Evolutionary conservation across 2,113 vertebrate genomes (phyloP), one percentile per base, ranked within the genome.

Genomic region (Typhlomys cinereus): DNA sequence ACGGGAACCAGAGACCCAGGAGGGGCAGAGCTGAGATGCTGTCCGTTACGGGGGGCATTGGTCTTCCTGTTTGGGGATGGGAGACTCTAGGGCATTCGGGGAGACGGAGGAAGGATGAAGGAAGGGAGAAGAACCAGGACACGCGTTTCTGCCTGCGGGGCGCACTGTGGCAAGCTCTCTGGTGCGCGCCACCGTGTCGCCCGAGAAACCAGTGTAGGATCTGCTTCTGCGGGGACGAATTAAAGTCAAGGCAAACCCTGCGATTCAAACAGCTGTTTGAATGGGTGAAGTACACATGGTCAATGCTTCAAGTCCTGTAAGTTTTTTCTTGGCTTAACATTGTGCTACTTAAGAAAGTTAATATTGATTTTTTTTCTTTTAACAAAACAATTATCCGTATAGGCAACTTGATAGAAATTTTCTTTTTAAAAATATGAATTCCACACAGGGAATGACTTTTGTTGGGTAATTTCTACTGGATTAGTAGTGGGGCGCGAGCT

Each of bases 261-360:
- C 82, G 79, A 67, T 71, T 90, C 29, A 85, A 93, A 84, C 87
- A 84, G 52, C 66, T 92, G 90, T 75, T 92, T 62, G 62, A 93
- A 94, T 44, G 11, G 59, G 83, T 90, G 86, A 89, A 59, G 21
- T 4, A n/a, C 34, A 76, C 67, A 67, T 87, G 67, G 54, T 39
- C 14, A 46, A n/a, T 74, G 39, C 41, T 74, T 81, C 48, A 75
- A 79, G 20, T 70, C 79, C 64, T 7, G 14, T 62, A 86, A 31
- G 4, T 15, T 66, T 89, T 71, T 95, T 73, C 50, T 76, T 79
- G 36, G 10, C n/a, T 93, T 84, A 59, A 86, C 91, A 85, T 91
- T n/a, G 88, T 79, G 31, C 15, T 73, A 83, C 21, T 89, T 84
- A 59, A 88, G 39, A 93, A 83, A 88, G 57, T 85, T 81, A 75